These are phyloP conservation scores for Drepanosiphum platanoidis DNA, from an alignment of 2,888 invertebrate species.

Conservation along the genomic window DNA sequence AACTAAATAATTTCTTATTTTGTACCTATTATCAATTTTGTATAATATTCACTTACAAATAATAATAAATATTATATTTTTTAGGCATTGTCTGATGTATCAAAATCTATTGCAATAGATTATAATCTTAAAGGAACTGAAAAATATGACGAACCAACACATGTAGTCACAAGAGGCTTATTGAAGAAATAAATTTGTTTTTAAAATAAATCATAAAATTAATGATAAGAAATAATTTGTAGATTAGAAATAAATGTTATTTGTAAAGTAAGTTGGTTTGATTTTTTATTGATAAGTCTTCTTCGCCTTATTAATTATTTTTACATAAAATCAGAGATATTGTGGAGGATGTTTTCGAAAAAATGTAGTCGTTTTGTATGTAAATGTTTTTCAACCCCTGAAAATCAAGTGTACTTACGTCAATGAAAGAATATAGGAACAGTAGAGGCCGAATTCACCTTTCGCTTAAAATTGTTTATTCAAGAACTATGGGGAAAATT, in stretches of 20 bases:
- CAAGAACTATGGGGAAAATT: too few relatives aligned
- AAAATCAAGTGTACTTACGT: too few relatives aligned
- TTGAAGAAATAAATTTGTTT: conserved; percentile 62
- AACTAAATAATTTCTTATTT: not conserved
- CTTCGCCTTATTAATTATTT: not conserved
- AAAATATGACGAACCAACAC: conserved; percentile 63
- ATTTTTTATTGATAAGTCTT: not conserved
- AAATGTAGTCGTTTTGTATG: too few relatives aligned
- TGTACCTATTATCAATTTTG: not conserved
- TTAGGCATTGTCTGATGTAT: conserved; percentile 65
- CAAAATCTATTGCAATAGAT: conserved; percentile 64
- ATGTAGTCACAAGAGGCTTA: conserved; percentile 64
- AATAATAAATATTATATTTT: conserved; percentile 38
- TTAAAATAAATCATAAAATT: not conserved
- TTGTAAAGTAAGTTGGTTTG: not conserved
- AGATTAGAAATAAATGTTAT: conserved; percentile 38
- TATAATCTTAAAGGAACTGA: conserved; percentile 63
- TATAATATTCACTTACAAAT: not conserved
- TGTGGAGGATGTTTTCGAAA: not conserved
- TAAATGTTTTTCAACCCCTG: too few relatives aligned
- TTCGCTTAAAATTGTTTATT: too few relatives aligned
- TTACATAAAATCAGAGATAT: not conserved
- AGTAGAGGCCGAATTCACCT: too few relatives aligned
- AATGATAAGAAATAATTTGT: conserved; percentile 8
- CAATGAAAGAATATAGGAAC: too few relatives aligned